Evolutionary conservation across 2,113 vertebrate species (phyloP).

Genomic region (Strix uralensis): DNA sequence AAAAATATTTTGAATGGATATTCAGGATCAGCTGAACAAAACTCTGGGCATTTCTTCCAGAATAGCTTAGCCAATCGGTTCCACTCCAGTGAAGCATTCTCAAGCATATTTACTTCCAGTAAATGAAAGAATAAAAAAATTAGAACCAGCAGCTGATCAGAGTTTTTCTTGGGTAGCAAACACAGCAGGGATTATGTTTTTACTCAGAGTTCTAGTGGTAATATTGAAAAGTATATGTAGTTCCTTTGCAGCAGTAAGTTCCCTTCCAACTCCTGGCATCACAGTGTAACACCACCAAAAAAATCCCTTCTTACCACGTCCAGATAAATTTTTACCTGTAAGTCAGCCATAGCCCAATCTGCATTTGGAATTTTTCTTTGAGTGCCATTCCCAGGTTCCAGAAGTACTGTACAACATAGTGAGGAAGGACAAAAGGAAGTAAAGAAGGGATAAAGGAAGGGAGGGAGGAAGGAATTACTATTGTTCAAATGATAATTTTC

Average conservation of each 20-base stretch:
- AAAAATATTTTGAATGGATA: background rate
- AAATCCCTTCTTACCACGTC: background rate
- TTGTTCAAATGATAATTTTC: background rate
- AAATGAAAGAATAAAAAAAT: background rate
- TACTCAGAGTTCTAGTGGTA: background rate
- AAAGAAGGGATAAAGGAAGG: background rate
- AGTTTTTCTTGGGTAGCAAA: background rate
- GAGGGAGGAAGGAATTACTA: background rate
- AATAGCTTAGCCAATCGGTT: background rate
- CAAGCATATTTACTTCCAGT: background rate
- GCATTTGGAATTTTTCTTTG: background rate
- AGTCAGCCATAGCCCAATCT: background rate
- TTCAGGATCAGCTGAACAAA: background rate
- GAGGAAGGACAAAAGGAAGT: background rate
- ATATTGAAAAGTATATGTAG: background rate
- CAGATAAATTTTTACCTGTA: background rate
- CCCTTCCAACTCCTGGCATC: background rate
- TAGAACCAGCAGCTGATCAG: background rate
- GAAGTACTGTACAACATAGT: background rate
- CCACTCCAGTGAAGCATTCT: background rate
- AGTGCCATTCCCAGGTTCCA: background rate
- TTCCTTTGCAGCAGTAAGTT: background rate
- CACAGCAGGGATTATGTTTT: background rate
- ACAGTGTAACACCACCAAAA: background rate
- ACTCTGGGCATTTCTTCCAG: background rate